These are phyloP conservation scores for Melopsittacus undulatus DNA, from an alignment of 2,797 vertebrate genomes.

Conservation along the genomic window DNA sequence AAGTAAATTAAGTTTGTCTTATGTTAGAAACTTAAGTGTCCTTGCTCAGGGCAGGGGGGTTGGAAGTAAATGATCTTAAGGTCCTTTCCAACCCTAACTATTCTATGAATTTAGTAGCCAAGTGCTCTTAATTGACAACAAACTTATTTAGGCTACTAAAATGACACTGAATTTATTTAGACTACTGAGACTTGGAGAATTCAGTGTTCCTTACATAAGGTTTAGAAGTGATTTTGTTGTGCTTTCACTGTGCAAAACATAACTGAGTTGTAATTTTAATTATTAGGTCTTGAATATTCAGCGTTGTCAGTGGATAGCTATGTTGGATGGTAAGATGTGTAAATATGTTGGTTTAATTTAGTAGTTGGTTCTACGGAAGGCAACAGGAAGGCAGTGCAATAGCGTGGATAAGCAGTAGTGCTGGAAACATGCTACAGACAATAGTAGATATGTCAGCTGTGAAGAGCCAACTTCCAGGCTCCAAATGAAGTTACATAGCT, in stretches of 20 bases:
- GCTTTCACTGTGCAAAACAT: not conserved
- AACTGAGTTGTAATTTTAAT: not conserved
- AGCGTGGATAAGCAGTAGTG: not conserved
- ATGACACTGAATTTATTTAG: not conserved
- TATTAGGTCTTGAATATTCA: not conserved
- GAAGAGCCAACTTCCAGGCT: not conserved
- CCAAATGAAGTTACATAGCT: not conserved
- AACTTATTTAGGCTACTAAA: not conserved
- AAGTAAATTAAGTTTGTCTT: not conserved
- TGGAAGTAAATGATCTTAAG: not conserved
- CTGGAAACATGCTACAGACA: not conserved
- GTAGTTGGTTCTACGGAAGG: not conserved
- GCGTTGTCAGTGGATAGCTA: not conserved
- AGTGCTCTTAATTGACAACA: not conserved
- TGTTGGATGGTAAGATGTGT: not conserved
- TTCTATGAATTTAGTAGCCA: not conserved
- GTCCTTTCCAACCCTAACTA: not conserved
- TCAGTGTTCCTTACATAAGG: not conserved
- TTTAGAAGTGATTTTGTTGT: not conserved
- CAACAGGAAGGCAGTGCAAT: conserved; percentile 7
- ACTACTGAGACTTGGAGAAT: not conserved
- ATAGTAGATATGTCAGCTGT: not conserved
- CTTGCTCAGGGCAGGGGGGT: not conserved
- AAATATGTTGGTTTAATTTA: conserved; percentile 3
- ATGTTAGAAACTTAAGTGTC: not conserved